Evolutionary conservation across 2,888 invertebrate species (phyloP).

Genomic region (Euzophera pinguis): DNA sequence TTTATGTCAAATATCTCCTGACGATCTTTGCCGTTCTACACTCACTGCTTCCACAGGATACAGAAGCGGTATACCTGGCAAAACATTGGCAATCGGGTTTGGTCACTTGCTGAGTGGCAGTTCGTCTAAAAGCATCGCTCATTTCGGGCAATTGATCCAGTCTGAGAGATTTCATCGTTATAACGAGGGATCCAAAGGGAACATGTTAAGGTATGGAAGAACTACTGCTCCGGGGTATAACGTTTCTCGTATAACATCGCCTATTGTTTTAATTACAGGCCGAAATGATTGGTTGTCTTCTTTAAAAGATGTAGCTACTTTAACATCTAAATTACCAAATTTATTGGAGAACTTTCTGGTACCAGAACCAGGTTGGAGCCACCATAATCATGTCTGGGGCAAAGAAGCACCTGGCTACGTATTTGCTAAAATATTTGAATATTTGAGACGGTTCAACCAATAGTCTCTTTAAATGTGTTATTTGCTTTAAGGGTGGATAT

Average conservation of each 20-base stretch:
- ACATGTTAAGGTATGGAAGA: constrained; percentile 51
- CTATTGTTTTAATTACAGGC: constrained; percentile 55
- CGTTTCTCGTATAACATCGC: constrained; percentile 48
- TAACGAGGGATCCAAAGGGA: constrained; percentile 52
- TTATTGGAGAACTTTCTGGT: constrained; percentile 79
- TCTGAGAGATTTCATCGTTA: constrained; percentile 55
- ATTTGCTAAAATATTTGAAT: constrained; percentile 46
- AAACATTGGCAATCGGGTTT: constrained; percentile 72
- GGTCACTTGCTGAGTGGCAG: constrained; percentile 77
- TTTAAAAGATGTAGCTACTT: constrained; percentile 73
- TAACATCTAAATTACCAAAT: constrained; percentile 77
- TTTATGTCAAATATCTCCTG: constrained; percentile 55
- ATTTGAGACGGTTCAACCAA: constrained; percentile 37
- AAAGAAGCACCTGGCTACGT: constrained; percentile 43
- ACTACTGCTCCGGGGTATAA: constrained; percentile 56
- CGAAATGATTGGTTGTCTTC: constrained; percentile 83
- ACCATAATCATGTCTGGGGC: constrained; percentile 62
- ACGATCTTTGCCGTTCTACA: constrained; percentile 75
- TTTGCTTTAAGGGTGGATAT: no score
- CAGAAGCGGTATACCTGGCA: constrained; percentile 73
- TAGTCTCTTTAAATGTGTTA: not conserved
- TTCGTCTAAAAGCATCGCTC: constrained; percentile 63
- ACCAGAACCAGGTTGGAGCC: constrained; percentile 70
- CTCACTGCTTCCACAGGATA: constrained; percentile 80
- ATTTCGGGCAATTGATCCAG: constrained; percentile 75